Evolutionary conservation across 2,797 vertebrate species (phyloP).

Genomic region (Garrulus glandarius): DNA sequence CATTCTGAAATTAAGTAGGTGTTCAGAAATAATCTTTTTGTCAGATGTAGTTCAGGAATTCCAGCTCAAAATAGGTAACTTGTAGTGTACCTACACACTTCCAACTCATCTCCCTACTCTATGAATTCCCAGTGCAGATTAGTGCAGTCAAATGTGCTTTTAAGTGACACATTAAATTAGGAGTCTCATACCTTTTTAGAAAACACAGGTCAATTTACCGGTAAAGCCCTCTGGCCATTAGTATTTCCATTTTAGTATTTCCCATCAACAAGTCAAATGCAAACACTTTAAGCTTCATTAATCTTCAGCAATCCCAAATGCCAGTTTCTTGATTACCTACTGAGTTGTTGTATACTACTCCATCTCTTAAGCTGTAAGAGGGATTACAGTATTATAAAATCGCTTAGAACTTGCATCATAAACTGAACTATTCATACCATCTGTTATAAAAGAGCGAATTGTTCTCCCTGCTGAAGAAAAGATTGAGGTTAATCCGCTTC

Average conservation of each 20-base stretch:
- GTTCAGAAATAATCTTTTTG: neutral
- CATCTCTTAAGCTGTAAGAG: neutral
- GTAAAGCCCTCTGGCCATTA: neutral
- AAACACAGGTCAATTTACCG: neutral
- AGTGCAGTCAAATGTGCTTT: neutral
- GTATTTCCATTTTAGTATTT: neutral
- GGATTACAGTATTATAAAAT: conserved; percentile 9
- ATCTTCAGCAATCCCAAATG: conserved; percentile 3
- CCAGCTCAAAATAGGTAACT: neutral
- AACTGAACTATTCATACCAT: neutral
- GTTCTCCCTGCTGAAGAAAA: neutral
- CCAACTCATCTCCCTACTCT: neutral
- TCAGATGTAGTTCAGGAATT: neutral
- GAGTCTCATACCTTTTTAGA: neutral
- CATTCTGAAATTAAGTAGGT: neutral
- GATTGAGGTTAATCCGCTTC: neutral
- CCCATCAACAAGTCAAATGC: neutral
- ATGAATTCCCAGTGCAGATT: neutral
- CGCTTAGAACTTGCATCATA: neutral
- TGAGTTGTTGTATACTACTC: neutral
- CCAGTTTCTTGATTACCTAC: neutral
- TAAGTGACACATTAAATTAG: neutral
- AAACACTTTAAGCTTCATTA: neutral
- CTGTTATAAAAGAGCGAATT: neutral
- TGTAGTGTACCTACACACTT: neutral